These are phyloP conservation scores for Athalia cordata DNA, from an alignment of 2,888 invertebrate genomes.

Conservation along the genomic window DNA sequence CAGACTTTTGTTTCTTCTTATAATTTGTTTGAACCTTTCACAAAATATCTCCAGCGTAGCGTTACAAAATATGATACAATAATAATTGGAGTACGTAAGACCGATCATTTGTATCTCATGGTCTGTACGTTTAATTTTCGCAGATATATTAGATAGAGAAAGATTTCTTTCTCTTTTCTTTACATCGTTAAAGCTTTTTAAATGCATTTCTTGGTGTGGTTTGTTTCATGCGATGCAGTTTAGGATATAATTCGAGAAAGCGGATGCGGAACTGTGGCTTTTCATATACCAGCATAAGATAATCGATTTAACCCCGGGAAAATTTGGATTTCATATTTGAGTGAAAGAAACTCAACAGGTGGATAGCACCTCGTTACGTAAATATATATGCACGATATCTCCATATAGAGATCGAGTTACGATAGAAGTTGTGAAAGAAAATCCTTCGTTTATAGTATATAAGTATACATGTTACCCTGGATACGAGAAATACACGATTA, in stretches of 20 bases:
- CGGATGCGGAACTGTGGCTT: too few relatives aligned
- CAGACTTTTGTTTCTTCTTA: constrained; percentile 21
- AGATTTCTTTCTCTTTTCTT: too few relatives aligned
- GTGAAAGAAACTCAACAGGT: too few relatives aligned
- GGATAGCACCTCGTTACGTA: constrained; percentile 3
- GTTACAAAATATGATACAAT: constrained; percentile 21
- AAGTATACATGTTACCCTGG: not conserved
- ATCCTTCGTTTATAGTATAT: constrained; percentile 10
- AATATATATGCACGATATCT: constrained; percentile 28
- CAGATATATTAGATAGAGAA: not conserved
- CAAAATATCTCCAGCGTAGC: not conserved
- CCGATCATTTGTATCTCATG: not conserved
- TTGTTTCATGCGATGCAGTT: too few relatives aligned
- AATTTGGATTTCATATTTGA: too few relatives aligned
- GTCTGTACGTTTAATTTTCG: not conserved
- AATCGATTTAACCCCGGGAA: too few relatives aligned
- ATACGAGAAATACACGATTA: constrained; percentile 5
- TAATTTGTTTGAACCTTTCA: constrained; percentile 5
- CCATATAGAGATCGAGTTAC: constrained; percentile 32
- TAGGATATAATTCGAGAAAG: too few relatives aligned
- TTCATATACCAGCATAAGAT: too few relatives aligned
- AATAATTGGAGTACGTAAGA: not conserved
- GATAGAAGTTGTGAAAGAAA: constrained; percentile 34
- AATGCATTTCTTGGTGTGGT: too few relatives aligned
- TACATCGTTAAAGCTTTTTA: too few relatives aligned